Evolutionary conservation across 1,140 invertebrate species (phyloP).

Genomic region (Calephelis virginiensis): DNA sequence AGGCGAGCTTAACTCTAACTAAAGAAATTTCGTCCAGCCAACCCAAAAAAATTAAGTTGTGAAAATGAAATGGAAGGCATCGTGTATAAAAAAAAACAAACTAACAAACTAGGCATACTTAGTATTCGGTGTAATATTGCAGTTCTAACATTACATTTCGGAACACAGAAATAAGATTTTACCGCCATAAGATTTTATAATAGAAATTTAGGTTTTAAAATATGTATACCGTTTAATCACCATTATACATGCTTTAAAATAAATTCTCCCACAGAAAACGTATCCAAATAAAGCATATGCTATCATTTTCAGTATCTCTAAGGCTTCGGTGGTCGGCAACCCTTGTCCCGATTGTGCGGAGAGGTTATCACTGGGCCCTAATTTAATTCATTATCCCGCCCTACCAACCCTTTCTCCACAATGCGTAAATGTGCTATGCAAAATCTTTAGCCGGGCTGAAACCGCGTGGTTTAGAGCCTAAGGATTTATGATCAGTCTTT

Average conservation of each 20-base stretch:
- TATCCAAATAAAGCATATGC: constrained; percentile 5
- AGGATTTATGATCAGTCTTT: background rate
- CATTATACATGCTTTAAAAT: background rate
- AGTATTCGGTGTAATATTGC: too few species aligned
- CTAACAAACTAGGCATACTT: too few species aligned
- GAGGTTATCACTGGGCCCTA: constrained; percentile 62
- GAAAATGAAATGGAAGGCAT: too few species aligned
- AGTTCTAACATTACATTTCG: too few species aligned
- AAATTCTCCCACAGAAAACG: background rate
- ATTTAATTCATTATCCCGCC: constrained; percentile 69
- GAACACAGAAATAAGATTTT: too few species aligned
- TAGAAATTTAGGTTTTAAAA: too few species aligned
- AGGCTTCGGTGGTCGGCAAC: constrained; percentile 35
- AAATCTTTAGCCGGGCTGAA: constrained; percentile 41
- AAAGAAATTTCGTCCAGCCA: too few species aligned
- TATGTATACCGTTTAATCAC: too few species aligned
- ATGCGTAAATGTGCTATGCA: constrained; percentile 51
- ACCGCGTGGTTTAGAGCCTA: background rate
- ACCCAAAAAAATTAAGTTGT: too few species aligned
- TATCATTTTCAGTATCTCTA: constrained; percentile 38
- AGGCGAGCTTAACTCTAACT: too few species aligned
- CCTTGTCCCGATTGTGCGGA: constrained; percentile 46
- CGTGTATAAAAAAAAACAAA: too few species aligned
- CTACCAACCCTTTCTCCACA: constrained; percentile 51
- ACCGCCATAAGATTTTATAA: too few species aligned